Conservation (phyloP, 2,797 vertebrate genomes). For the Parotocinclus haroldoi region DNA sequence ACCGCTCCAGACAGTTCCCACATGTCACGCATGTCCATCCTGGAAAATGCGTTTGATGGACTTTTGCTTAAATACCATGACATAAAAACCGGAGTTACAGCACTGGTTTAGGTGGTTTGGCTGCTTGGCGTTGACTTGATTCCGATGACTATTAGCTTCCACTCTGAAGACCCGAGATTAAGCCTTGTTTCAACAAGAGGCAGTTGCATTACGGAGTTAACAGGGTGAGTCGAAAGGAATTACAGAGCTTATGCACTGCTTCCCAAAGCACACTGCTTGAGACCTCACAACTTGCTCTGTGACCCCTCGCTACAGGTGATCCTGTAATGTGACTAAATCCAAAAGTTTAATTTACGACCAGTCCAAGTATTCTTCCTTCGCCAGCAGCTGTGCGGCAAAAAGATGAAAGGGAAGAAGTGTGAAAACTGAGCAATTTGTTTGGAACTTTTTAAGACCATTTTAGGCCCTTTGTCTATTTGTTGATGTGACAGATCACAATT, state of each 20-base stretch:
- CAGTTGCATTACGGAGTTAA: constrained; percentile 9
- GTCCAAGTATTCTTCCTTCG: too few species aligned
- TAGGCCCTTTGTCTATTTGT: too few species aligned
- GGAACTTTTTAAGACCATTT: too few species aligned
- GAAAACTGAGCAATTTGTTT: too few species aligned
- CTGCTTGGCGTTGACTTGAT: constrained; percentile 14
- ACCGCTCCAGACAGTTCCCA: not conserved
- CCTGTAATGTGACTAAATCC: constrained; percentile 26
- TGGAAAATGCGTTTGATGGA: constrained; percentile 10
- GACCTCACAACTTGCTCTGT: constrained; percentile 17
- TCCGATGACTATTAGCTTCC: constrained; percentile 24
- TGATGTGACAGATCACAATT: too few species aligned
- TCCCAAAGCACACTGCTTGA: constrained; percentile 10
- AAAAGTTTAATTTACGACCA: not conserved
- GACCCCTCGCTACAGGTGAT: constrained; percentile 34
- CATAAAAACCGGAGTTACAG: not conserved
- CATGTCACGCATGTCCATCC: constrained; percentile 2
- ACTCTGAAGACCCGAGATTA: constrained; percentile 27
- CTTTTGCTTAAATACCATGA: not conserved
- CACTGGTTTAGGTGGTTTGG: not conserved
- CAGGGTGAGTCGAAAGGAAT: constrained; percentile 18
- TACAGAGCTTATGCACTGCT: constrained; percentile 31
- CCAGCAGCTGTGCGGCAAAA: too few species aligned
- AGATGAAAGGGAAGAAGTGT: too few species aligned
- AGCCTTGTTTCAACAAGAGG: constrained; percentile 37